Percentiles rank a stretch among this genome's conserved stretches.
These are phyloP conservation scores for Eurytoma californica DNA, from an alignment of 2,888 invertebrate species.

Conservation along the genomic window DNA sequence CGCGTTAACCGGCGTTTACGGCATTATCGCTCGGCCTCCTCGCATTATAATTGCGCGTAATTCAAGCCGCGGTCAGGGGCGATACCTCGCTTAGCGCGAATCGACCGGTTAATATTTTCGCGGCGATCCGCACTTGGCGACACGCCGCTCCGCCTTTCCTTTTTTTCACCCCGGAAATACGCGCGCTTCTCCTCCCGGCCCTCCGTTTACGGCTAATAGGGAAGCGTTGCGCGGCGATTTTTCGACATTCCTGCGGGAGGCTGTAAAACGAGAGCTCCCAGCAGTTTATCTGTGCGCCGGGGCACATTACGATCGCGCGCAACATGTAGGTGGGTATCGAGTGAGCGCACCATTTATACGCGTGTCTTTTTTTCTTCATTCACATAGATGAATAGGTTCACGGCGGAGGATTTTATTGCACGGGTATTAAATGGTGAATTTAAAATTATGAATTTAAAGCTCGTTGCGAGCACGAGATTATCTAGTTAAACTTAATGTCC, in stretches of 20 bases:
- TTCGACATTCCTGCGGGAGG: neutral
- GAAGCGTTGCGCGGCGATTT: neutral
- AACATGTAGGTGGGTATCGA: conserved; percentile 35
- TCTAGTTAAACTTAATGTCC: conserved; percentile 33
- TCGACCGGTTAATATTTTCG: conserved; percentile 35
- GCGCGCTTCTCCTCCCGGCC: neutral
- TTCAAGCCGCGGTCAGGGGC: conserved; percentile 55
- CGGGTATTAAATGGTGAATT: conserved; percentile 28
- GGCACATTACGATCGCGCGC: neutral
- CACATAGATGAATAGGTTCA: neutral
- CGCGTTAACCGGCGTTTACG: conserved; percentile 59
- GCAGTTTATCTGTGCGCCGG: conserved; percentile 1
- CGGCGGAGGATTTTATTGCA: conserved; percentile 39
- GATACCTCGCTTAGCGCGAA: neutral
- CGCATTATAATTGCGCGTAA: conserved; percentile 60
- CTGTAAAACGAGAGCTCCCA: conserved; percentile 41
- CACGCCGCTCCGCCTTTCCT: neutral
- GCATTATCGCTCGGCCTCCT: conserved; percentile 58
- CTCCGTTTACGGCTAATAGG: neutral
- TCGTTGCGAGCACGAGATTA: conserved; percentile 32
- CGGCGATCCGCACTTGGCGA: conserved; percentile 29
- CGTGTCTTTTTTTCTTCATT: neutral
- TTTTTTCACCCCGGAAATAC: neutral
- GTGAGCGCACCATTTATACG: neutral
- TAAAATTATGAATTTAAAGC: conserved; percentile 37